Evolutionary conservation across 2,113 vertebrate genomes (phyloP), one percentile per base, ranked within the genome.

Genomic region (Phrynocephalus versicolor): DNA sequence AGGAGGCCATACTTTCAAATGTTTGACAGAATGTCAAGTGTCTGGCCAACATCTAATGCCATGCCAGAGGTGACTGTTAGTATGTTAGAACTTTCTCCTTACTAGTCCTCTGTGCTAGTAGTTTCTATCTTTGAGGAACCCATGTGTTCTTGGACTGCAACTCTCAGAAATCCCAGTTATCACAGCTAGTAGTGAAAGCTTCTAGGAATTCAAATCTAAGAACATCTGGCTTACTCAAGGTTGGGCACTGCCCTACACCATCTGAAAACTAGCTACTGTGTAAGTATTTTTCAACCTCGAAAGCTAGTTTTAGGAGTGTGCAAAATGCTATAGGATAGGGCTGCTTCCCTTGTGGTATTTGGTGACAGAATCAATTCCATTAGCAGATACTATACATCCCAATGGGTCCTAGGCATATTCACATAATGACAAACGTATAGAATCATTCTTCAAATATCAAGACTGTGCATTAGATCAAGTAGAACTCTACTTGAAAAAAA

Each of bases 11-110:
- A 60, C 85, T 91, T 13, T 62, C 58, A 23, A 18, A 75, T 15
- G 39, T 45, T 25, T 13, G 0, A 7, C 77, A 91, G 55, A 39
- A 87, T 73, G 15, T 13, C 87, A 57, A 83, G 6, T 77, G 87
- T 81, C 45, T 51, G 45, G 45, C 45, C 10, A 51, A 51, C 45
- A 51, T 51, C 10, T 10, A 51, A 10, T 51, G 45, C 45, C 45
- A 51, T 51, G 45, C 45, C 10, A 51, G 45, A 51, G 10, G 45
- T 51, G 45, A 51, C 45, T 51, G 45, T 51, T 51, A 51, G 45
- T 51, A 10, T 51, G 45, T 51, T 51, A 51, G 45, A 51, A 51
- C 45, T 51, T n/a, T n/a, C 45, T 51, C 10, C 10, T 51, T 51
- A 6, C 45, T 51, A 51, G 10, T 51, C 45, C 45, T 51, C 45